A percentile compares a stretch with the other conserved stretches of the same genome.
phyloP scores from a whole-genome alignment of 2,888 invertebrate species.

The Drosophila ustulata region DNA sequence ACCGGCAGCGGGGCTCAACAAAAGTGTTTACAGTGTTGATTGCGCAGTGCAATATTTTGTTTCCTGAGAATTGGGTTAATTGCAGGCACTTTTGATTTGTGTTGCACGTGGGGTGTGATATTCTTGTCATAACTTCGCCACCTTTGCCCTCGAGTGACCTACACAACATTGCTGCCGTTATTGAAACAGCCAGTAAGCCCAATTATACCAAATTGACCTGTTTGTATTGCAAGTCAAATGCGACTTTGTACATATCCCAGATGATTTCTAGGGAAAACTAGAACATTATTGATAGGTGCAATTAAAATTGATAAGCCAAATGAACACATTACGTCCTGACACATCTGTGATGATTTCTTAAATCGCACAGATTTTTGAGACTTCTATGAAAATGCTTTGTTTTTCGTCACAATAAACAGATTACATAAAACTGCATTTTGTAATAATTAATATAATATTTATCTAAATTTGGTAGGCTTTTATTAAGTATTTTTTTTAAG shows the following conservation, averaged over 20 bases:
- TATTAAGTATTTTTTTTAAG: too few species aligned
- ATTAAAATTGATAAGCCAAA: not conserved
- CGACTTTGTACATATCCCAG: not conserved
- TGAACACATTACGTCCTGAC: not conserved
- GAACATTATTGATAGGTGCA: not conserved
- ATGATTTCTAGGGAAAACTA: not conserved
- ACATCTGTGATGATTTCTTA: too few species aligned
- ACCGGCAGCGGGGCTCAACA: not conserved
- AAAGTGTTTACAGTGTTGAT: not conserved
- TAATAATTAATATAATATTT: too few species aligned
- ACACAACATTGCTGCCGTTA: slow-evolving; percentile 42
- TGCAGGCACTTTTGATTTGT: slow-evolving; percentile 34
- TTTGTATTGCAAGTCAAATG: not conserved
- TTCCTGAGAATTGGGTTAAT: slow-evolving; percentile 68
- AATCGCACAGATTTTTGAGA: too few species aligned
- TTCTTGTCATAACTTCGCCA: slow-evolving; percentile 28
- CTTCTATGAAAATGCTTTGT: too few species aligned
- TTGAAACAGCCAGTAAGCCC: slow-evolving; percentile 15
- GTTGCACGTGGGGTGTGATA: slow-evolving; percentile 34
- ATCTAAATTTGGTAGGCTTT: too few species aligned
- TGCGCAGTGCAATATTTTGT: slow-evolving; percentile 6
- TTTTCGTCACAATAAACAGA: too few species aligned
- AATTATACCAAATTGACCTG: not conserved
- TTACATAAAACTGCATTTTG: too few species aligned
- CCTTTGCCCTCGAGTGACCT: slow-evolving; percentile 38